phyloP scores from a whole-genome alignment of 2,113 vertebrate species.

The Gavialis gangeticus region DNA sequence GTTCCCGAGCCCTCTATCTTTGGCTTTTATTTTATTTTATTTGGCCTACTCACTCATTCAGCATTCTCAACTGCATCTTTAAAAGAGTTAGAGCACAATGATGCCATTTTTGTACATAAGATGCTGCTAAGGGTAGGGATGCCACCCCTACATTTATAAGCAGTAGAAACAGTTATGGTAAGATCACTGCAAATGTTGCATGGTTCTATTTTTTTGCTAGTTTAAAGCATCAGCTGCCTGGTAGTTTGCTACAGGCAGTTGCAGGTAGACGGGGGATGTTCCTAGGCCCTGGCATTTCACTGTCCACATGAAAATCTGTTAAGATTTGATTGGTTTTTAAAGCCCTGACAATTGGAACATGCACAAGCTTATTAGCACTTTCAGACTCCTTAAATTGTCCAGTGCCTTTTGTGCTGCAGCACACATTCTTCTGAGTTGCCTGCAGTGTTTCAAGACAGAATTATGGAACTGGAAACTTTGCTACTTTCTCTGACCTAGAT shows the following conservation, averaged over 20 bases:
- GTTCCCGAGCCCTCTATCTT: background rate
- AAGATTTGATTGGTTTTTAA: background rate
- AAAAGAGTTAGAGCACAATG: background rate
- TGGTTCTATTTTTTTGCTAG: background rate
- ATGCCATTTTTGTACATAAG: background rate
- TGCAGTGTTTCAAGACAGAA: background rate
- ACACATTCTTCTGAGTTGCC: background rate
- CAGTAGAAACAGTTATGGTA: background rate
- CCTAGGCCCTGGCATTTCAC: background rate
- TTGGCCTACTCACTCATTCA: background rate
- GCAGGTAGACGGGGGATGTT: background rate
- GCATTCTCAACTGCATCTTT: accelerated
- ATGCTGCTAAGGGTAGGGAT: background rate
- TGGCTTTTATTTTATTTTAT: background rate
- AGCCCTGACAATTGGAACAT: background rate
- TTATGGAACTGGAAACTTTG: background rate
- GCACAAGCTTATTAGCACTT: background rate
- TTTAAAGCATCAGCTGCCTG: background rate
- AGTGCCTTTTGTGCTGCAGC: background rate
- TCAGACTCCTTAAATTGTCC: background rate
- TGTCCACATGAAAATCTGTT: background rate
- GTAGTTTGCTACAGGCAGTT: background rate
- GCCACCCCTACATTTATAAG: background rate
- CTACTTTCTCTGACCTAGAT: accelerated
- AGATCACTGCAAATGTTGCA: background rate